Evolutionary conservation across 2,797 vertebrate species (phyloP).

Genomic region (Mus caroli): DNA sequence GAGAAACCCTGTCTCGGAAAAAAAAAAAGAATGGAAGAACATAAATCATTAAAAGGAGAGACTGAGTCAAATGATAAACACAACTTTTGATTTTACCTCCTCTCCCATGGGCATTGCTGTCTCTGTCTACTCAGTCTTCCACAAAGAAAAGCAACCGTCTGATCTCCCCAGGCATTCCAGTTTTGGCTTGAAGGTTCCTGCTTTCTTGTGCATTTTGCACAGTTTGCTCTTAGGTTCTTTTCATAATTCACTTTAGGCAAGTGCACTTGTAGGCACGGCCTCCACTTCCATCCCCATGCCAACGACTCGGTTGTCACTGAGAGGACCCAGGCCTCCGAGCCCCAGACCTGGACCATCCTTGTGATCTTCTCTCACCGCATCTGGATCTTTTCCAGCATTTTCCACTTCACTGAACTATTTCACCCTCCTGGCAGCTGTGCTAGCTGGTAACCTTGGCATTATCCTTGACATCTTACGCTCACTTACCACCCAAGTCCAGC

Average conservation of each 20-base stretch:
- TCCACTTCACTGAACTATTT: background rate
- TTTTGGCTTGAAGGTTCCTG: background rate
- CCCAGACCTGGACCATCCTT: background rate
- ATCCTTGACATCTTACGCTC: background rate
- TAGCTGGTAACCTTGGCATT: background rate
- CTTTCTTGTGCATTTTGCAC: background rate
- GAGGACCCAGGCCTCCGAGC: background rate
- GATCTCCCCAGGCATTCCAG: background rate
- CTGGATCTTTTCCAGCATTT: background rate
- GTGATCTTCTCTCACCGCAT: background rate
- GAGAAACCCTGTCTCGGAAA: too few relatives aligned
- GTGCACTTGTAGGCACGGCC: background rate
- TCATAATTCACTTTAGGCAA: background rate
- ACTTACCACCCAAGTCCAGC: background rate
- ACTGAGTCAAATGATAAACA: background rate
- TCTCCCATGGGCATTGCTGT: background rate
- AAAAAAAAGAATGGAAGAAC: background rate
- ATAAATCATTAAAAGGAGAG: background rate
- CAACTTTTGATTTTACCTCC: background rate
- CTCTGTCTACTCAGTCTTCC: background rate
- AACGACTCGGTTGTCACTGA: background rate
- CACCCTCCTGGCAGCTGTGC: background rate
- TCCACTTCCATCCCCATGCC: background rate
- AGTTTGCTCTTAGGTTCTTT: background rate
- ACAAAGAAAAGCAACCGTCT: background rate